Evolutionary conservation across 1,140 invertebrate species (phyloP).

Genomic region (Leptoteleia sp.): DNA sequence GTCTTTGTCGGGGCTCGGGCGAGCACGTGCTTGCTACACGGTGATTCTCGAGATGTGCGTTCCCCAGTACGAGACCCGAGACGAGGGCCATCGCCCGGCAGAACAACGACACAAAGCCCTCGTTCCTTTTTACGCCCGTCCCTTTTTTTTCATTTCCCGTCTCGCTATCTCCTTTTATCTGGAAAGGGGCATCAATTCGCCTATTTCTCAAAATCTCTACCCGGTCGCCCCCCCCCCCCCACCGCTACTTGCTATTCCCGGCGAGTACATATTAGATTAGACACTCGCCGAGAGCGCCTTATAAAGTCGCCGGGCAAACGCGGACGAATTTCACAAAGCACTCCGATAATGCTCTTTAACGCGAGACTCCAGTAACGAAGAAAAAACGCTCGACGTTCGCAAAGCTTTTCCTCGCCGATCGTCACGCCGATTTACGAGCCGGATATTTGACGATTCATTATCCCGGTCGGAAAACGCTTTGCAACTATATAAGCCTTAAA

Average conservation of each 20-base stretch:
- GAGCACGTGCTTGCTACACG: conserved; percentile 64
- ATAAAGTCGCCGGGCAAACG: conserved; percentile 30
- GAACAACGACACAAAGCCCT: conserved; percentile 40
- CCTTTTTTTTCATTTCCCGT: conserved; percentile 13
- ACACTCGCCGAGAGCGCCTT: conserved; percentile 24
- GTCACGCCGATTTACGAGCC: not conserved
- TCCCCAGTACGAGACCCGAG: conserved; percentile 57
- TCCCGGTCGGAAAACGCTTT: no score
- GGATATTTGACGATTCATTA: no score
- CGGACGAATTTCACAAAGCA: conserved; percentile 28
- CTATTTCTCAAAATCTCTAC: conserved; percentile 26
- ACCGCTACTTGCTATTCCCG: conserved; percentile 23
- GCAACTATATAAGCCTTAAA: no score
- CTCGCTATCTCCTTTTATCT: conserved; percentile 10
- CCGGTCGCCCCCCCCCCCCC: not conserved
- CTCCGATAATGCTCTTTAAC: conserved; percentile 43
- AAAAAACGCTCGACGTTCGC: conserved; percentile 27
- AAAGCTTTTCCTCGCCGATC: conserved; percentile 1
- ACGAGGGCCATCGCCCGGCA: conserved; percentile 36
- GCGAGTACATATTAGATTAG: conserved; percentile 48
- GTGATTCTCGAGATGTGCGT: conserved; percentile 64
- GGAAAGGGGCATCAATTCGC: conserved; percentile 37
- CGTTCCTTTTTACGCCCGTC: not conserved
- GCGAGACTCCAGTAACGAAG: conserved; percentile 28
- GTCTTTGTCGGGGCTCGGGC: conserved; percentile 47